Percentiles rank a stretch among this genome's conserved stretches.
These are phyloP conservation scores for Meteorus colon DNA, from an alignment of 2,888 invertebrate species.

Conservation along the genomic window DNA sequence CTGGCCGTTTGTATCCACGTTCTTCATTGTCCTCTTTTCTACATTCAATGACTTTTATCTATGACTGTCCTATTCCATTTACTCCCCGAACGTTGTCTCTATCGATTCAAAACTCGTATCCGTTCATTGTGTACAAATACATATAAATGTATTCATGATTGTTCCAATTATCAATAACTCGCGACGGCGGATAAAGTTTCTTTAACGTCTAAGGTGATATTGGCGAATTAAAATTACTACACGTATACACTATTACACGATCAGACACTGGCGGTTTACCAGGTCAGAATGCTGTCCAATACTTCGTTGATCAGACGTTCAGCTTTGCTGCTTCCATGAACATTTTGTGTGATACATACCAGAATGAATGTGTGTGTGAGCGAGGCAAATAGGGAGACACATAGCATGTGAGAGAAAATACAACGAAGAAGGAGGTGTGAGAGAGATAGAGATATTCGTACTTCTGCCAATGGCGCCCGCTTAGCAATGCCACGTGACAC, in stretches of 20 bases:
- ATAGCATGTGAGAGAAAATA: neutral
- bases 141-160: neutral
- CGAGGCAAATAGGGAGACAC: constrained; percentile 30
- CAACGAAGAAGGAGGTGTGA: neutral
- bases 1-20: constrained; percentile 11
- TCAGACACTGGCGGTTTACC: constrained; percentile 71
- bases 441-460: constrained; percentile 40
- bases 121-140: neutral
- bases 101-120: neutral
- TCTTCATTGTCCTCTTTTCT: constrained; percentile 17
- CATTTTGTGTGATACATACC: constrained; percentile 12
- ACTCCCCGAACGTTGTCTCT: neutral
- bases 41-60: neutral
- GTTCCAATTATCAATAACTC: constrained; percentile 24
- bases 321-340: neutral
- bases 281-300: constrained; percentile 68
- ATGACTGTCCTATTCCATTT: constrained; percentile 20
- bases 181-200: constrained; percentile 21
- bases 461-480: constrained; percentile 52
- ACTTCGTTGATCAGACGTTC: constrained; percentile 13
- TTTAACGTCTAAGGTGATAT: neutral
- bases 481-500: constrained; percentile 51
- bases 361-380: neutral
- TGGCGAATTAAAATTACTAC: constrained; percentile 18
- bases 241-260: constrained; percentile 57